A percentile compares a stretch with the other conserved stretches of the same genome.
These are phyloP conservation scores for Zhuqinia jingwanae DNA, from an alignment of 2,888 invertebrate species.

Conservation along the genomic window DNA sequence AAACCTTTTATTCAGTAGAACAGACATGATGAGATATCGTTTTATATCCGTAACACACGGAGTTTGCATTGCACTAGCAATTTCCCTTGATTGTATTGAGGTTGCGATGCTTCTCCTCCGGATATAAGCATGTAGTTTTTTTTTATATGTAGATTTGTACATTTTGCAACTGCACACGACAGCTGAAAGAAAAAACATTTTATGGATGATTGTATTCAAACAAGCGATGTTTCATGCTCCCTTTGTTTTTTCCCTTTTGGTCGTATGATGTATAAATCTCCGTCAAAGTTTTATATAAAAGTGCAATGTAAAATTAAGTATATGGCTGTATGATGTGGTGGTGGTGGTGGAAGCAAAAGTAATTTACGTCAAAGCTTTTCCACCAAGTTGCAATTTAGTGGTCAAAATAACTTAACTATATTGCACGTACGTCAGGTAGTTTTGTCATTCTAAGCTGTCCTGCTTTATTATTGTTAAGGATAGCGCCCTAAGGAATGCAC, in stretches of 20 bases:
- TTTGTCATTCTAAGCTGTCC: too few relatives aligned
- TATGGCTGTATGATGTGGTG: too few relatives aligned
- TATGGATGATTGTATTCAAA: slow-evolving; percentile 66
- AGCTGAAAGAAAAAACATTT: slow-evolving; percentile 59
- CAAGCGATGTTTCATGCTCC: background rate
- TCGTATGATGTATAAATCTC: background rate
- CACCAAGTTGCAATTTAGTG: too few relatives aligned
- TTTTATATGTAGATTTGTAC: background rate
- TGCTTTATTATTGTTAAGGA: background rate
- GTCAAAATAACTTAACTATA: too few relatives aligned
- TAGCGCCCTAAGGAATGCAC: background rate
- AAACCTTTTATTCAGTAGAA: slow-evolving; percentile 50
- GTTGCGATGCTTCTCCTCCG: slow-evolving; percentile 62
- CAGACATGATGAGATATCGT: background rate
- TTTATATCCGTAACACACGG: background rate
- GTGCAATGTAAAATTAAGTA: too few relatives aligned
- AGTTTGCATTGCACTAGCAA: too few relatives aligned
- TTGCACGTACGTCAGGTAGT: too few relatives aligned
- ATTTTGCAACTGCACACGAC: slow-evolving; percentile 8
- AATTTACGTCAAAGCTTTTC: too few relatives aligned
- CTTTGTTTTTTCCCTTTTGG: slow-evolving; percentile 31
- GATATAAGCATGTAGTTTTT: slow-evolving; percentile 61
- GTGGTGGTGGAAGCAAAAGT: too few relatives aligned
- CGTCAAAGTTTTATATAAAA: background rate
- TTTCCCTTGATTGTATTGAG: slow-evolving; percentile 26